A percentile compares a stretch with the other conserved stretches of the same genome.
Evolutionary conservation across 1,140 invertebrate genomes (phyloP).

Genomic region (Drosophila suzukii): DNA sequence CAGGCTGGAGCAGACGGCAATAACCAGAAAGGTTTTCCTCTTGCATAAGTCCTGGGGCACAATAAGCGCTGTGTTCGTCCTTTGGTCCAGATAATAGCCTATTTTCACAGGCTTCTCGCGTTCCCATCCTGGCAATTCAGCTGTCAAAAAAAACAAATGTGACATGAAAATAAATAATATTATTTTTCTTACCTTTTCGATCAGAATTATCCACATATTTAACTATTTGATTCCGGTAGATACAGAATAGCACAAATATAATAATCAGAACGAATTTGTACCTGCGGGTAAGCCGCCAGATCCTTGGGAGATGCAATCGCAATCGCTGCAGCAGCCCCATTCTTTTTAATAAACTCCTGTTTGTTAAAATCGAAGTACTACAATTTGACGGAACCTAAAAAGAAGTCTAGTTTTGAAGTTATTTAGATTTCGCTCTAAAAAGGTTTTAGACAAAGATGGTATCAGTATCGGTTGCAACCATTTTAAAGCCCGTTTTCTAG

Average conservation of each 20-base stretch:
- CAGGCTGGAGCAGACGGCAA: constrained; percentile 91
- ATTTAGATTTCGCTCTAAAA: background rate
- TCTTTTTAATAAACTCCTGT: too few relatives aligned
- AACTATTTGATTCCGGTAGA: constrained; percentile 6
- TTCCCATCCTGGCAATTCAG: constrained; percentile 87
- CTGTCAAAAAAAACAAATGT: constrained; percentile 23
- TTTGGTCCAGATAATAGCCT: constrained; percentile 88
- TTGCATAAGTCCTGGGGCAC: constrained; percentile 87
- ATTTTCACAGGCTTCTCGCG: constrained; percentile 89
- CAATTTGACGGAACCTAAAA: background rate
- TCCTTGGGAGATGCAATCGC: constrained; percentile 10
- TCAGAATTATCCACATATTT: background rate
- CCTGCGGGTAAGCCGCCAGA: constrained; percentile 1
- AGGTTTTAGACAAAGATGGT: too few relatives aligned
- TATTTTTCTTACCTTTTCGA: constrained; percentile 16
- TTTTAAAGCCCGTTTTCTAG: too few relatives aligned
- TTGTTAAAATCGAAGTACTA: background rate
- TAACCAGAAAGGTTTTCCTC: constrained; percentile 86
- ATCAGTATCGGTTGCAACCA: too few relatives aligned
- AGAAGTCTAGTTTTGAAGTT: background rate
- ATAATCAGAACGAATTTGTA: constrained; percentile 7
- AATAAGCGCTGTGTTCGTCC: constrained; percentile 88
- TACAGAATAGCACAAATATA: constrained; percentile 19
- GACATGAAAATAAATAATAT: background rate
- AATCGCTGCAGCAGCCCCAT: constrained; percentile 27